Conservation (phyloP, 2,797 vertebrate genomes). For the Distichodus sexfasciatus region DNA sequence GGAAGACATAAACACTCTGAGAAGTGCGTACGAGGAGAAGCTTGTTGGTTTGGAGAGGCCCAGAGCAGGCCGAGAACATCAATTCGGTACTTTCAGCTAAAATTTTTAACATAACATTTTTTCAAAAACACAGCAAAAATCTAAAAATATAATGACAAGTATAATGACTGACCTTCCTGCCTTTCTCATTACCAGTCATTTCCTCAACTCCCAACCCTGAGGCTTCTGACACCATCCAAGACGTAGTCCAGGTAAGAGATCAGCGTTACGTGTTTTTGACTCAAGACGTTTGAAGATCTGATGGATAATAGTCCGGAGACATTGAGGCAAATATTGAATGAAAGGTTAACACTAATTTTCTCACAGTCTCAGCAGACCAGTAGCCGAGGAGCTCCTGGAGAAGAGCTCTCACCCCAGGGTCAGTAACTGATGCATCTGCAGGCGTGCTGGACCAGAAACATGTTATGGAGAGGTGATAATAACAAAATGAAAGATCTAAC, state of each 20-base stretch:
- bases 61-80: conserved; percentile 52
- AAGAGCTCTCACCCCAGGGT: conserved; percentile 28
- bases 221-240: background rate
- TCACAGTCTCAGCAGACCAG: conserved; percentile 6
- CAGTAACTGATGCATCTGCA: conserved; percentile 27
- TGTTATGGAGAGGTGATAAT: conserved; percentile 84
- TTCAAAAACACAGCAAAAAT: too few relatives aligned
- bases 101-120: too few relatives aligned
- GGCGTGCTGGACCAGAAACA: conserved; percentile 75
- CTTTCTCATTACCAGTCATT: conserved; percentile 1
- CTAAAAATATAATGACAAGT: too few relatives aligned
- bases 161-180: background rate
- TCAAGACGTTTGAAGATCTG: background rate
- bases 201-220: background rate
- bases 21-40: conserved; percentile 76
- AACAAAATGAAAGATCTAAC: too few relatives aligned
- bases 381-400: conserved; percentile 27
- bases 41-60: conserved; percentile 70
- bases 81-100: conserved; percentile 43
- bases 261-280: background rate
- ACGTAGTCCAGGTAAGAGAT: background rate
- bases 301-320: background rate
- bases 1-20: conserved; percentile 79
- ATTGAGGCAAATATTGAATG: background rate
- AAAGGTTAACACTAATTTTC: background rate